Base-by-base conservation (phyloP, 2,888 invertebrate genomes). In the Habroteleia sp. region DNA sequence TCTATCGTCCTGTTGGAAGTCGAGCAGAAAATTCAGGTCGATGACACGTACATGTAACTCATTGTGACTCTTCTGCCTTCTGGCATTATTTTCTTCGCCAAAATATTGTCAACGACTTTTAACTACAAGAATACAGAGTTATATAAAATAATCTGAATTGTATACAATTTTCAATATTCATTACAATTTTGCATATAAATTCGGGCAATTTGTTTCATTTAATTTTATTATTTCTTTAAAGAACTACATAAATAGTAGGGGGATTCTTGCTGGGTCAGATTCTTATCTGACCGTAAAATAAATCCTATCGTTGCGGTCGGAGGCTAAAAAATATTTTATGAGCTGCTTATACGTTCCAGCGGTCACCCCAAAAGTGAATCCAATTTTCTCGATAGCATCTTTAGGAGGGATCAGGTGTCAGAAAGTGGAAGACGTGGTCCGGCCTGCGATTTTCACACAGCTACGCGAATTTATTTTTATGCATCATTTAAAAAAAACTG, bases 381-480 rank as follows among this genome's bases (percentile, higher is more conserved):
- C 88, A 88, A 88, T 88, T 88, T 88, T 86, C 81, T 79, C 84
- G 88, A 88, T 88, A 88, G 78, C 84, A 88, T 88, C 88, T 88
- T 87, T 85, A 85, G 83, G 81, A 80, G 83, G 84, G 84, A 85
- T 87, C 87, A 87, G 87, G 87, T 87, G 87, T 84, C 74, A 76
- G 58, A 60, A 68, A 77, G 54, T 56, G 71, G 58, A 65, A 52
- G 77, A 75, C 60, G 62, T 68, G 52, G 77, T 74, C 77, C 66
- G 44, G 76, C 68, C 54, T 66, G 74, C 56, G 73, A 74, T 58
- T 74, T 77, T 65, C 42, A 20, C 58, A 65, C 58, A 72, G 42
- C 20, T 8, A 37, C 50, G 37, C 65, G 23, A 37, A 37, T 60
- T 52, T 25, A 29, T 54, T 62, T 52, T 62, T 71, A 60, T 54